phyloP scores from a whole-genome alignment of 2,113 vertebrate genomes.

The Argyrosomus japonicus region DNA sequence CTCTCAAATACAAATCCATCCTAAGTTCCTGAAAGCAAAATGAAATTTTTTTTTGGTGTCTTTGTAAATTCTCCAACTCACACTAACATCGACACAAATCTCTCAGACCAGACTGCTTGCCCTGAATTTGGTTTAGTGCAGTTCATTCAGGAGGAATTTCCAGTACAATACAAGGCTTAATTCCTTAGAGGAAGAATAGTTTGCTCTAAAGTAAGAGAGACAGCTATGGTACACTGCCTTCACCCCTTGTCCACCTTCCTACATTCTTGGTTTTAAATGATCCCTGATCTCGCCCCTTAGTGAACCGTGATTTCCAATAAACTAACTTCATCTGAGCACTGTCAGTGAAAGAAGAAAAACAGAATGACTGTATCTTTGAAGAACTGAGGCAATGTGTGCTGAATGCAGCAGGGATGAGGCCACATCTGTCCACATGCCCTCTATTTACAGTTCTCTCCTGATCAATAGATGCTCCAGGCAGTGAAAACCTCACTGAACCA shows the following conservation, averaged over 20 bases:
- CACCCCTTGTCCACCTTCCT: constrained; percentile 3
- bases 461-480: constrained; percentile 74
- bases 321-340: constrained; percentile 33
- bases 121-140: constrained; percentile 36
- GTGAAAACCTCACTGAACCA: constrained; percentile 69
- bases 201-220: constrained; percentile 41
- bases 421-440: constrained; percentile 40
- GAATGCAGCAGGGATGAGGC: constrained; percentile 32
- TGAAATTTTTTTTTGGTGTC: constrained; percentile 62
- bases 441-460: constrained; percentile 66
- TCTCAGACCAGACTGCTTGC: constrained; percentile 36
- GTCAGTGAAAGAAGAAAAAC: constrained; percentile 15
- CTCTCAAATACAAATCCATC: constrained; percentile 55
- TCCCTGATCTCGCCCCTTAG: constrained; percentile 15
- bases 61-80: constrained; percentile 32
- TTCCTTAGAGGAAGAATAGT: constrained; percentile 36
- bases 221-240: constrained; percentile 28
- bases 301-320: constrained; percentile 47
- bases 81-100: constrained; percentile 46
- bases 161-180: constrained; percentile 57
- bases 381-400: constrained; percentile 8
- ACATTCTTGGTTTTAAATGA: constrained; percentile 40
- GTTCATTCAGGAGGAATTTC: constrained; percentile 53
- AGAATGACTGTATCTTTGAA: constrained; percentile 39
- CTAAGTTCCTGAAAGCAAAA: constrained; percentile 50